phyloP scores from a whole-genome alignment of 2,888 invertebrate species.

The Leucophora obtusa region DNA sequence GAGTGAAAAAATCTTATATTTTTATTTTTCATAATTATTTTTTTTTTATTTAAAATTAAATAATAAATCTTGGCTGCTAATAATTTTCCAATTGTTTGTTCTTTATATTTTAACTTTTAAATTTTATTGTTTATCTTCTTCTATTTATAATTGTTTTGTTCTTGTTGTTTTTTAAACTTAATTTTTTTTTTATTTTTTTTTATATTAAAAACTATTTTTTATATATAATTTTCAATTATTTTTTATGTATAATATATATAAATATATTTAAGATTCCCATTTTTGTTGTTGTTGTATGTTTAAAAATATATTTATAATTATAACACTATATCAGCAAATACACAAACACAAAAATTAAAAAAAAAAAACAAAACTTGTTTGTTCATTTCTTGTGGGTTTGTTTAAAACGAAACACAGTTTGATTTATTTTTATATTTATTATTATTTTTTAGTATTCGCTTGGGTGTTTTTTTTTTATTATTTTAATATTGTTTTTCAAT shows the following conservation, averaged over 20 bases:
- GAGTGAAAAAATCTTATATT: background rate
- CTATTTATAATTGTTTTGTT: slow-evolving; percentile 51
- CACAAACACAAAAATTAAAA: slow-evolving; percentile 30
- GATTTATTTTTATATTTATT: slow-evolving; percentile 44
- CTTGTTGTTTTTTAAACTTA: slow-evolving; percentile 16
- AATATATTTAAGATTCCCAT: slow-evolving; percentile 63
- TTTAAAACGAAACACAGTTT: slow-evolving; percentile 67
- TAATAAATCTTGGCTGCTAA: background rate
- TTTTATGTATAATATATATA: slow-evolving; percentile 34
- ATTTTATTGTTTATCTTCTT: slow-evolving; percentile 22
- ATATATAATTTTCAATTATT: slow-evolving; percentile 22
- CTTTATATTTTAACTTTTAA: background rate
- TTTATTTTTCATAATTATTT: background rate
- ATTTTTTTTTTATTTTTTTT: slow-evolving; percentile 58
- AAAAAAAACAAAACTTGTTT: background rate
- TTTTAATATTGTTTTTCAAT: slow-evolving; percentile 49
- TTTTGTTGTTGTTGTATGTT: slow-evolving; percentile 50
- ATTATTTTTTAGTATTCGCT: slow-evolving; percentile 24
- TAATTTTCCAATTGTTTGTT: background rate
- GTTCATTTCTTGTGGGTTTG: slow-evolving; percentile 43
- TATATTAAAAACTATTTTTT: slow-evolving; percentile 27
- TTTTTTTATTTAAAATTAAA: slow-evolving; percentile 7
- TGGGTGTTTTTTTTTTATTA: slow-evolving; percentile 29
- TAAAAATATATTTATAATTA: slow-evolving; percentile 50
- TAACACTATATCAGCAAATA: slow-evolving; percentile 51